These are phyloP conservation scores for Carterocephalus palaemon DNA, from an alignment of 2,888 invertebrate species.

Conservation along the genomic window DNA sequence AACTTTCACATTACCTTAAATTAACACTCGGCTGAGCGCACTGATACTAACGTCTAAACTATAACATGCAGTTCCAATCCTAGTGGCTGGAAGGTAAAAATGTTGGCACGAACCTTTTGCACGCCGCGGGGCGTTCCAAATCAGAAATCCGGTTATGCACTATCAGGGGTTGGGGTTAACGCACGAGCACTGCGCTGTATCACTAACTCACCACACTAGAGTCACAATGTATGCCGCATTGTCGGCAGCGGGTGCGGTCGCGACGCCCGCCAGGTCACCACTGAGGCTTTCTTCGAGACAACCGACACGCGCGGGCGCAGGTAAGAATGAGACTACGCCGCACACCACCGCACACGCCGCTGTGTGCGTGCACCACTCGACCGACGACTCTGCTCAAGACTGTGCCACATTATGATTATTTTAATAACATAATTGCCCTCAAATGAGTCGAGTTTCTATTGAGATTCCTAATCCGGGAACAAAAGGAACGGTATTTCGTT, in stretches of 20 bases:
- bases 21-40: slow-evolving; percentile 56
- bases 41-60: slow-evolving; percentile 45
- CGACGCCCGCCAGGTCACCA: slow-evolving; percentile 73
- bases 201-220: slow-evolving; percentile 71
- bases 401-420: slow-evolving; percentile 11
- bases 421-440: slow-evolving; percentile 11
- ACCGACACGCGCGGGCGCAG: slow-evolving; percentile 59
- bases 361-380: slow-evolving; percentile 35
- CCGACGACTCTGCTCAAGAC: slow-evolving; percentile 36
- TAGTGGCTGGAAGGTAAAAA: slow-evolving; percentile 28
- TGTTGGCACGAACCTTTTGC: slow-evolving; percentile 58
- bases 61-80: slow-evolving; percentile 33
- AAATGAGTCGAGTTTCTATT: not conserved
- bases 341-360: slow-evolving; percentile 41
- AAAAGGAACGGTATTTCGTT: slow-evolving; percentile 15
- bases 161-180: slow-evolving; percentile 74
- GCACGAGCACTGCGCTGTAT: slow-evolving; percentile 71
- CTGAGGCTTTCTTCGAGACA: slow-evolving; percentile 73
- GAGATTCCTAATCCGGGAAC: too few relatives aligned
- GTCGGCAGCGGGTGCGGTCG: slow-evolving; percentile 69
- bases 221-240: slow-evolving; percentile 68
- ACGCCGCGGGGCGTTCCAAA: slow-evolving; percentile 65
- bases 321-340: slow-evolving; percentile 63
- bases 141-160: slow-evolving; percentile 73
- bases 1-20: slow-evolving; percentile 78